Evolutionary conservation across 2,888 invertebrate genomes (phyloP).

Genomic region (Rhabditoides inermis): DNA sequence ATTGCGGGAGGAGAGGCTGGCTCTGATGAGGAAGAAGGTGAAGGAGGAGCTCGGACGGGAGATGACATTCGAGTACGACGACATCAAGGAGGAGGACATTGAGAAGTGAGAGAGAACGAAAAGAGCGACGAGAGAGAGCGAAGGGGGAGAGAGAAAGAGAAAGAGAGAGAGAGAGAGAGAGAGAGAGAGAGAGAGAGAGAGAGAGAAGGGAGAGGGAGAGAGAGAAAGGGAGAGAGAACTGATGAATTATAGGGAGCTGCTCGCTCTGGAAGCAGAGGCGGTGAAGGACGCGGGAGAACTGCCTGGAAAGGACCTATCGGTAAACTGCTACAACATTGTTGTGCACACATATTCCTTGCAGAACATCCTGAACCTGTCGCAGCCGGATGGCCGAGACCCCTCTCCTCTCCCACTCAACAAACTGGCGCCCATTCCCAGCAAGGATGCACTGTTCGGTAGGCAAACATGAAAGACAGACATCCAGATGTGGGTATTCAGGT

Average conservation of each 20-base stretch:
- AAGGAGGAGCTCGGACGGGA: slow-evolving; percentile 48
- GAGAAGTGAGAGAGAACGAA: slow-evolving; percentile 9
- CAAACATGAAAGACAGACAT: slow-evolving; percentile 6
- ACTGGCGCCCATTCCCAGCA: slow-evolving; percentile 56
- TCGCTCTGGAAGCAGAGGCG: neutral
- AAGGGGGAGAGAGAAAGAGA: neutral
- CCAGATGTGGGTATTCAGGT: slow-evolving; percentile 15
- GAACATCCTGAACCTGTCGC: slow-evolving; percentile 41
- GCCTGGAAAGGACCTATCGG: neutral
- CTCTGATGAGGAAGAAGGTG: slow-evolving; percentile 56
- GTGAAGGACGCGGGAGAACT: neutral
- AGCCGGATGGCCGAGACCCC: slow-evolving; percentile 39
- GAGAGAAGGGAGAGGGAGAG: slow-evolving; percentile 1
- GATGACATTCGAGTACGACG: slow-evolving; percentile 50
- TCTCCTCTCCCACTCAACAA: slow-evolving; percentile 52
- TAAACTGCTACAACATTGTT: neutral
- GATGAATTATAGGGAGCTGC: neutral
- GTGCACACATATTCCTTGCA: slow-evolving; percentile 12
- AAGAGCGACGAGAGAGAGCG: neutral
- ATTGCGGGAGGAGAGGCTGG: slow-evolving; percentile 56
- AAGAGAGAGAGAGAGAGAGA: neutral
- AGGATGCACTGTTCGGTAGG: slow-evolving; percentile 57
- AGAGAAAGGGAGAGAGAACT: neutral
- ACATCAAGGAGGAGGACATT: slow-evolving; percentile 44
- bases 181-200: slow-evolving; percentile 1